Conservation (phyloP, 2,113 vertebrate genomes). For the Enhydra lutris region DNA sequence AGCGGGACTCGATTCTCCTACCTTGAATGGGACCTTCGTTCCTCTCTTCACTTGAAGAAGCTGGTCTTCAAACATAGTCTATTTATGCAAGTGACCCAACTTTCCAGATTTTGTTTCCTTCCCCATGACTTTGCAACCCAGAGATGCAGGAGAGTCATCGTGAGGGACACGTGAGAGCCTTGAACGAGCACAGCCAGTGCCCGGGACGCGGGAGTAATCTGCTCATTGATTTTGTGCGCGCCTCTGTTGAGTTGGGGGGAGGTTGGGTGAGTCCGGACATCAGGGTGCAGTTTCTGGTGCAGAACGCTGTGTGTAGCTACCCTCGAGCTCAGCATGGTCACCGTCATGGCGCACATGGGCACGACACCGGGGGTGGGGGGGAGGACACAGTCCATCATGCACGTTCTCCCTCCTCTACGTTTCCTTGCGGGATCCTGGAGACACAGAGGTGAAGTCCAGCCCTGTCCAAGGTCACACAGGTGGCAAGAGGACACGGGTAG, state of each 20-base stretch:
- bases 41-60: neutral
- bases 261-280: fast-evolving
- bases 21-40: neutral
- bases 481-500: neutral
- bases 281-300: too few relatives aligned
- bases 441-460: fast-evolving
- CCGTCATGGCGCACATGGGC: fast-evolving
- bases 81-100: too few relatives aligned
- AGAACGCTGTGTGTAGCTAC: neutral
- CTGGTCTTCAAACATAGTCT: neutral
- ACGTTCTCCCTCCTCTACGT: neutral
- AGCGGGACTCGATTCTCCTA: fast-evolving
- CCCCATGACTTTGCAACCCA: fast-evolving
- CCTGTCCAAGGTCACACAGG: neutral
- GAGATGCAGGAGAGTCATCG: neutral
- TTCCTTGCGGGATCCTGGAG: neutral
- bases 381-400: fast-evolving
- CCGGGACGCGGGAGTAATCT: fast-evolving
- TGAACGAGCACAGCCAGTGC: fast-evolving
- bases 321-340: fast-evolving
- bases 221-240: fast-evolving
- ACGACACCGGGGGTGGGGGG: fast-evolving
- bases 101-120: neutral
- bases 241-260: neutral
- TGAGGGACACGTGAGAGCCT: neutral